Evolutionary conservation across 2,113 vertebrate genomes (phyloP).

Genomic region (Macrotis lagotis): DNA sequence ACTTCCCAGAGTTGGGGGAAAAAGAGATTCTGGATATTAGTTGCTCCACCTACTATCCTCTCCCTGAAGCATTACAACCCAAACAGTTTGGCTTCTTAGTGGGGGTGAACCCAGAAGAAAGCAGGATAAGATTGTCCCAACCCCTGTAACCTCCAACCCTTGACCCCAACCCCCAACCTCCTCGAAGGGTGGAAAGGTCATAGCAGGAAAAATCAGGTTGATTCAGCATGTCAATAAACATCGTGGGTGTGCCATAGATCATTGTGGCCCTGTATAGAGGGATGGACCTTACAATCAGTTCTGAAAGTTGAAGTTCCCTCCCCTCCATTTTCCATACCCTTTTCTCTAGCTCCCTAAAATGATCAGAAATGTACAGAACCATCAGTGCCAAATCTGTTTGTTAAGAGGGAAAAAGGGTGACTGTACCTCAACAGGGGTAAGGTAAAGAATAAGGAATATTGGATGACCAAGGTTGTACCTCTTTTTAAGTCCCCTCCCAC

Average conservation of each 20-base stretch:
- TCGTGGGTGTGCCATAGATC: conserved; percentile 92
- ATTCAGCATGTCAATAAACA: conserved; percentile 92
- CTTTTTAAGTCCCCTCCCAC: neutral
- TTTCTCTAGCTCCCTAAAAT: neutral
- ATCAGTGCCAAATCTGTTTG: neutral
- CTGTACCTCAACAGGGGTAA: neutral
- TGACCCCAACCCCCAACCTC: conserved; percentile 84
- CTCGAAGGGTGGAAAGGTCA: conserved; percentile 85
- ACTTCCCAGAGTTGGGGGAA: neutral
- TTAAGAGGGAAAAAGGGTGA: neutral
- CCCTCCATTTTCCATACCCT: neutral
- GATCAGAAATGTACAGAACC: neutral
- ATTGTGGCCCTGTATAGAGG: conserved; percentile 64
- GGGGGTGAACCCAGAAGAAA: too few species aligned
- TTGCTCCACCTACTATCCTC: neutral
- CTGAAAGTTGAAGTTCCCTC: conserved; percentile 1
- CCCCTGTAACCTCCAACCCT: neutral
- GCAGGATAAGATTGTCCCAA: neutral
- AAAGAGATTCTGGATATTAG: neutral
- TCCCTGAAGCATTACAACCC: neutral
- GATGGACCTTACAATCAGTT: conserved; percentile 57
- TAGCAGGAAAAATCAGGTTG: conserved; percentile 87
- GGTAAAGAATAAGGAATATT: conserved; percentile 4
- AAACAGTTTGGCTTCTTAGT: neutral
- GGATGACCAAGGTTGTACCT: neutral